Base-by-base conservation (phyloP, 2,888 invertebrate species). In the Nephrotoma guestfalica region DNA sequence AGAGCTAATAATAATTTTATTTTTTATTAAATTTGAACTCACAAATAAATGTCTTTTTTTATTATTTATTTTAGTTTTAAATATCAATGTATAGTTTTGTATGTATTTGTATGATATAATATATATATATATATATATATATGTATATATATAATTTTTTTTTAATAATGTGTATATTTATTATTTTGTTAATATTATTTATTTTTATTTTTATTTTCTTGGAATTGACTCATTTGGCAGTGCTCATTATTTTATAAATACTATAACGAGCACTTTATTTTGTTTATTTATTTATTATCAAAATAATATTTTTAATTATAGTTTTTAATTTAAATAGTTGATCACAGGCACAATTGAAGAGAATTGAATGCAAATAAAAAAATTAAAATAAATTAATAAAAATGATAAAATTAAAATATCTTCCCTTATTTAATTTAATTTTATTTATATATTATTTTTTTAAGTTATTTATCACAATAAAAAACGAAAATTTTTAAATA, bases 211-310 rank as follows among this genome's bases (percentile, higher is more conserved):
- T 41, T 7, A n/a, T n/a, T 86, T 47, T 86, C 43, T 51, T 86
- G 86, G 86, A 86, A 86, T 86, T 86, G 86, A 86, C 86, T 86
- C 41, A 86, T 86, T 86, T 86, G 86, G 86, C 86, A 86, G 86
- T 86, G 86, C 86, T 86, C 86, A 57, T 84, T 84, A 84, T 84
- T 84, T 83, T 83, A 83, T 41, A 83, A 86, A 40, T 30, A 30
- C 30, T 86, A 86, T 57, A 57, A 86, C 41, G 86, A 86, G 86
- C 86, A 86, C 86, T 86, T 30, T 85, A 85, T 85, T 85, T 85
- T 85, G 18, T 43, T 85, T 85, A 43, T 85, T 41, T 85, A 41
- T 85, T 85, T 85, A 18, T 85, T 85, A 15, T 30, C 43, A 85
- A 41, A 41, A 42, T n/a, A 18, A 45, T 30, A 7, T 85, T 85